Evolutionary conservation across 2,113 vertebrate genomes (phyloP).

Genomic region (Climacteris rufus): DNA sequence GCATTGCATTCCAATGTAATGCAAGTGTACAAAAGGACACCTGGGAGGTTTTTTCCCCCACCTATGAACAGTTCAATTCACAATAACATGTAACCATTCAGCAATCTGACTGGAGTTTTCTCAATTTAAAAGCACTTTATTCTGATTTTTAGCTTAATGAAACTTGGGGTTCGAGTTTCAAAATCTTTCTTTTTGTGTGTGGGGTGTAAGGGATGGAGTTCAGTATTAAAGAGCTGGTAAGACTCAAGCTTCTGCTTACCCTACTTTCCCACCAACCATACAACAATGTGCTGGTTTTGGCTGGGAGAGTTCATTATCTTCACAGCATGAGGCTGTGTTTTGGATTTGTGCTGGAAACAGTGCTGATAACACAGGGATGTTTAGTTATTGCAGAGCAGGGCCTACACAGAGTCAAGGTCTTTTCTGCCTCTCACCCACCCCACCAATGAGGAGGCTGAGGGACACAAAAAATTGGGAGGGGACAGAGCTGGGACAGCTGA

Average conservation of each 20-base stretch:
- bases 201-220: not conserved
- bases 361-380: not conserved
- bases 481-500: not conserved
- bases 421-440: not conserved
- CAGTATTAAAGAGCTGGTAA: not conserved
- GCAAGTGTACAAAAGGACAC: not conserved
- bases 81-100: not conserved
- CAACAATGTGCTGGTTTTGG: not conserved
- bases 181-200: not conserved
- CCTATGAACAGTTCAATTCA: not conserved
- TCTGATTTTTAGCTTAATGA: not conserved
- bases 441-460: not conserved
- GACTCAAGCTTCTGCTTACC: not conserved
- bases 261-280: not conserved
- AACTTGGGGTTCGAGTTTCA: not conserved
- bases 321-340: not conserved
- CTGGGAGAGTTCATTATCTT: not conserved
- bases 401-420: not conserved
- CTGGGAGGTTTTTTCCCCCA: not conserved
- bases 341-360: not conserved
- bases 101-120: not conserved
- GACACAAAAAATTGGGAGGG: not conserved
- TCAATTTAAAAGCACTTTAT: not conserved
- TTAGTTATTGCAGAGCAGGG: not conserved
- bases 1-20: not conserved